A percentile compares a stretch with the other conserved stretches of the same genome.
Evolutionary conservation across 2,888 invertebrate genomes (phyloP).

Genomic region (Nyleta sp.): DNA sequence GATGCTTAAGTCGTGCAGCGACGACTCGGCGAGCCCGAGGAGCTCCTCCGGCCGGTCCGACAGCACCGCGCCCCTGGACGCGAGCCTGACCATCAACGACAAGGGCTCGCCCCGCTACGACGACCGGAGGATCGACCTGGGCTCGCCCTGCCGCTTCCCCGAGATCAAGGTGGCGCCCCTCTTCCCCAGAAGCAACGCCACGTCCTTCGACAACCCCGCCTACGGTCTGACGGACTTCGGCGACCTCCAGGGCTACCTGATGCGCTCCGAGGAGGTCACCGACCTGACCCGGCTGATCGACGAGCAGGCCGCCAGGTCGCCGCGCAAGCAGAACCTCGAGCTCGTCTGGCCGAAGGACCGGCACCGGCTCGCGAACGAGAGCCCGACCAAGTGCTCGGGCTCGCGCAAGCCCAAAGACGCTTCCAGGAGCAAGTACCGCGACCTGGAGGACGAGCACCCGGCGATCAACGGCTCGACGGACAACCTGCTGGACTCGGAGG

Average conservation of each 20-base stretch:
- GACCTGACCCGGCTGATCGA: slow-evolving; percentile 78
- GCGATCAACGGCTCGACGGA: slow-evolving; percentile 76
- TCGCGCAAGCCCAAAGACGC: slow-evolving; percentile 14
- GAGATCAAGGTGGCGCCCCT: slow-evolving; percentile 75
- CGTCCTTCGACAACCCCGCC: slow-evolving; percentile 80
- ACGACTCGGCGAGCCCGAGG: slow-evolving; percentile 80
- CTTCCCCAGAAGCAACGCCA: slow-evolving; percentile 72
- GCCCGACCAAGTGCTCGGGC: too few relatives aligned
- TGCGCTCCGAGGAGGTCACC: slow-evolving; percentile 77
- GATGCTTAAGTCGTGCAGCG: slow-evolving; percentile 80
- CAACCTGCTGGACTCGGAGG: slow-evolving; percentile 71
- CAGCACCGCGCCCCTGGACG: slow-evolving; percentile 78
- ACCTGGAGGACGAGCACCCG: slow-evolving; percentile 71
- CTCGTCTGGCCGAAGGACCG: slow-evolving; percentile 33
- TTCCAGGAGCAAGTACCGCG: slow-evolving; percentile 63
- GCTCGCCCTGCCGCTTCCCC: slow-evolving; percentile 76
- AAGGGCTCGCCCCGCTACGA: slow-evolving; percentile 76
- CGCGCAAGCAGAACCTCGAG: slow-evolving; percentile 33
- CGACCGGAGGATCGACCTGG: slow-evolving; percentile 77
- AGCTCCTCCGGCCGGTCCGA: slow-evolving; percentile 80
- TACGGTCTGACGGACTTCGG: slow-evolving; percentile 77
- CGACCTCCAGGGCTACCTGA: slow-evolving; percentile 75
- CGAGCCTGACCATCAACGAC: slow-evolving; percentile 72
- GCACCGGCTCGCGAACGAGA: neutral
- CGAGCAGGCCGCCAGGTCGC: slow-evolving; percentile 69